Evolutionary conservation across 2,113 vertebrate species (phyloP).

Genomic region (Seriola quinqueradiata): DNA sequence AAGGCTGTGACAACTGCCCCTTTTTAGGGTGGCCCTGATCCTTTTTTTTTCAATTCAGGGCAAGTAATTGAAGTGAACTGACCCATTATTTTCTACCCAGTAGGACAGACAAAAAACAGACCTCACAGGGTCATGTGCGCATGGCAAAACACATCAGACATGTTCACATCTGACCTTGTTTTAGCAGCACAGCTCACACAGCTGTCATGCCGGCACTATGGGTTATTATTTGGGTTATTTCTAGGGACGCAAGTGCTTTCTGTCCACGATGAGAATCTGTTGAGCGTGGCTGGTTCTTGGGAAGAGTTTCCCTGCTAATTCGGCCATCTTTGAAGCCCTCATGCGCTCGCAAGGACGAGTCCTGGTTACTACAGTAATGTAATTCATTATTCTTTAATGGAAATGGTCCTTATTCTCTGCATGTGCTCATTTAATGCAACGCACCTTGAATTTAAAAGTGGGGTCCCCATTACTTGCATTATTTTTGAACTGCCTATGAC

Average conservation of each 20-base stretch:
- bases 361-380: slow-evolving; percentile 22
- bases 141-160: slow-evolving; percentile 26
- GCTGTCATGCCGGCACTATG: slow-evolving; percentile 5
- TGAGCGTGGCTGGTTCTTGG: slow-evolving; percentile 9
- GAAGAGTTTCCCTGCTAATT: slow-evolving; percentile 17
- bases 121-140: slow-evolving; percentile 35
- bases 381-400: slow-evolving; percentile 46
- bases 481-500: slow-evolving; percentile 41
- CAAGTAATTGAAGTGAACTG: slow-evolving; percentile 69
- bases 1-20: slow-evolving; percentile 39
- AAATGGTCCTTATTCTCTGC: slow-evolving; percentile 31
- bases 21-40: slow-evolving; percentile 32
- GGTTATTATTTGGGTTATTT: slow-evolving; percentile 51
- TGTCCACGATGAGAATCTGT: background rate
- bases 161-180: slow-evolving; percentile 62
- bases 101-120: slow-evolving; percentile 36
- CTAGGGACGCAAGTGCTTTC: slow-evolving; percentile 21
- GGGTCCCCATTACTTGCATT: slow-evolving; percentile 12
- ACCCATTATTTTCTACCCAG: slow-evolving; percentile 62
- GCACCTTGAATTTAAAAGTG: slow-evolving; percentile 25
- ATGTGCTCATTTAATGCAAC: slow-evolving; percentile 22
- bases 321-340: slow-evolving; percentile 11
- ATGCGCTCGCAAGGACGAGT: slow-evolving; percentile 20
- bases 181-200: slow-evolving; percentile 23
- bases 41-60: slow-evolving; percentile 8